A percentile compares a stretch with the other conserved stretches of the same genome.
These are phyloP conservation scores for Alexandromys oeconomus DNA, from an alignment of 2,797 vertebrate genomes.

Conservation along the genomic window DNA sequence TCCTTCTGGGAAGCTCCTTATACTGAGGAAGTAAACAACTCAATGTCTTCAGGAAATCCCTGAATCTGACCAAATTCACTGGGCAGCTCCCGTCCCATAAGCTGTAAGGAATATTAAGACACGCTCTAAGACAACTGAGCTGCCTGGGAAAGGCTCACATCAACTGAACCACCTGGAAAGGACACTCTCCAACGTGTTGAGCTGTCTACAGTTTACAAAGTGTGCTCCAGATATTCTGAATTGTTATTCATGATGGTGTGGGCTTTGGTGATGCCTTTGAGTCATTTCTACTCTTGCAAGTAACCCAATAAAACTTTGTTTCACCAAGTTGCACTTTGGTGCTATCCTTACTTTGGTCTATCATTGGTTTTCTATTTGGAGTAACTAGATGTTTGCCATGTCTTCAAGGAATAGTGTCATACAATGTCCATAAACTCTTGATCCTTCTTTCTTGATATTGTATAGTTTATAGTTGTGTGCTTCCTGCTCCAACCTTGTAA, in stretches of 20 bases:
- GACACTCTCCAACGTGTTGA: neutral
- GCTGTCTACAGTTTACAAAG: neutral
- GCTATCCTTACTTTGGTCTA: neutral
- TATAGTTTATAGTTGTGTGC: neutral
- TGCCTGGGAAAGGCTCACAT: neutral
- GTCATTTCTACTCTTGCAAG: neutral
- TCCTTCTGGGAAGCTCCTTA: neutral
- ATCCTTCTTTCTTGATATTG: neutral
- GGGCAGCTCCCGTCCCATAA: neutral
- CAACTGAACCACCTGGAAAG: too few relatives aligned
- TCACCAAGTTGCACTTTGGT: neutral
- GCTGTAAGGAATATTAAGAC: neutral
- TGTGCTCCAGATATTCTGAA: neutral
- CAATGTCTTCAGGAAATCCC: neutral
- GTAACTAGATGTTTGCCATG: neutral
- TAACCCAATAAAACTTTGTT: neutral
- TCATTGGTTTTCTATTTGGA: neutral
- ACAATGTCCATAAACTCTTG: neutral
- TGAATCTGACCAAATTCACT: neutral
- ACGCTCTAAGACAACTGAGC: neutral
- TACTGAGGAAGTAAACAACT: neutral
- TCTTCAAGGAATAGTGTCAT: neutral
- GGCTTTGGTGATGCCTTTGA: neutral
- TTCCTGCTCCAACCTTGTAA: neutral
- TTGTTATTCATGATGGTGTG: neutral